Conservation (phyloP, 2,113 vertebrate species). For the Rana temporaria region DNA sequence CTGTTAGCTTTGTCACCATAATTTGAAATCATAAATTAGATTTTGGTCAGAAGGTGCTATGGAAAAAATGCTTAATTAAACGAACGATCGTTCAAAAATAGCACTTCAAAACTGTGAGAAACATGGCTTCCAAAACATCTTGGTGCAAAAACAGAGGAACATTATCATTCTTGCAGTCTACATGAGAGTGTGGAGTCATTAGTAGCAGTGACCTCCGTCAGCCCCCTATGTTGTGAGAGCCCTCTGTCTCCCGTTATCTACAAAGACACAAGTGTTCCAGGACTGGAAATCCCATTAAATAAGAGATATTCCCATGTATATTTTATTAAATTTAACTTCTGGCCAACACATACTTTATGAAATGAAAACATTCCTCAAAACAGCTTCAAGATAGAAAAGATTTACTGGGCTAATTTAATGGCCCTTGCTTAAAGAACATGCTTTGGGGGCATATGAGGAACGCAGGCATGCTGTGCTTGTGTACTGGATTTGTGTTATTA, state of each 20-base stretch:
- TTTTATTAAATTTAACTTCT: conserved; percentile 45
- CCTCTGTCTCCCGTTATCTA: conserved; percentile 41
- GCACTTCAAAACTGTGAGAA: conserved; percentile 19
- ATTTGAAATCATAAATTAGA: conserved; percentile 20
- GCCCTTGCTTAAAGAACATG: conserved; percentile 2
- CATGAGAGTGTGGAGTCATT: conserved; percentile 18
- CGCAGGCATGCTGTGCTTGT: conserved; percentile 1
- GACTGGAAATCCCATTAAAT: conserved; percentile 54
- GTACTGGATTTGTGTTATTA: conserved; percentile 8
- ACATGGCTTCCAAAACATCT: conserved; percentile 13
- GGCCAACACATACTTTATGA: conserved; percentile 51
- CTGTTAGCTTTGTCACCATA: conserved; percentile 1
- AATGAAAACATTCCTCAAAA: conserved; percentile 48
- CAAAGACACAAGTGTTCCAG: conserved; percentile 42
- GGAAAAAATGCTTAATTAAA: conserved; percentile 8
- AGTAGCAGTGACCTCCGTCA: conserved; percentile 47
- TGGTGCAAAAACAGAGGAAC: conserved; percentile 23
- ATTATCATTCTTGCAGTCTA: conserved; percentile 1
- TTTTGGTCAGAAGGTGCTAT: conserved; percentile 11
- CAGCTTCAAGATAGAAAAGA: conserved; percentile 26
- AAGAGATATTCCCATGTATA: conserved; percentile 51
- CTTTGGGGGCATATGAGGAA: background rate
- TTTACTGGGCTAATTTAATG: conserved; percentile 23
- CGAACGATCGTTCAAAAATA: background rate
- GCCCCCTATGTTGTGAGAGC: conserved; percentile 46